Evolutionary conservation across 2,888 invertebrate genomes (phyloP).

Genomic region (Germaria angustata): DNA sequence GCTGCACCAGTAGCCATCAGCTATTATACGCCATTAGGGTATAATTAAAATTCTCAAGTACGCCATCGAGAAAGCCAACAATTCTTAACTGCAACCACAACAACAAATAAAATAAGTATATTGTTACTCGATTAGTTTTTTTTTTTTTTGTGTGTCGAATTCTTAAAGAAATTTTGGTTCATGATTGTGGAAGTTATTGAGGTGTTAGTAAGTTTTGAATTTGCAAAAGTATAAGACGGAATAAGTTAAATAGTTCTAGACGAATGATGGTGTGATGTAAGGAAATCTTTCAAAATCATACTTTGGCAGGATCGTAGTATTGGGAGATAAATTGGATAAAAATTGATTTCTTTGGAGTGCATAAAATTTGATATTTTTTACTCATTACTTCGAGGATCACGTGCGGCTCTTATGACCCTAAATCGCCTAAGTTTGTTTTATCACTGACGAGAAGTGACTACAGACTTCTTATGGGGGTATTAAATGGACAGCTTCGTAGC

Average conservation of each 20-base stretch:
- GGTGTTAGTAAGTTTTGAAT: background rate
- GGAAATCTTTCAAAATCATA: background rate
- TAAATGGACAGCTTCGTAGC: too few species aligned
- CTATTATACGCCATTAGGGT: slow-evolving; percentile 77
- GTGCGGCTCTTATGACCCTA: too few species aligned
- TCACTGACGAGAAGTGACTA: too few species aligned
- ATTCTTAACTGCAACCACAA: slow-evolving; percentile 28
- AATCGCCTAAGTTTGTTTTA: too few species aligned
- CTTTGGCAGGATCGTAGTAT: background rate
- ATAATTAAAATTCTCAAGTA: slow-evolving; percentile 78
- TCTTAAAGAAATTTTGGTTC: slow-evolving; percentile 49
- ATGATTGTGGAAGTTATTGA: slow-evolving; percentile 58
- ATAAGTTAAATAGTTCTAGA: background rate
- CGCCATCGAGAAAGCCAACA: slow-evolving; percentile 55
- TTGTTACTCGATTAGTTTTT: background rate
- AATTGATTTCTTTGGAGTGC: too few species aligned
- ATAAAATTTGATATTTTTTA: too few species aligned
- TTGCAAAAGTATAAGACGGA: too few species aligned
- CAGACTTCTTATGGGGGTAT: too few species aligned
- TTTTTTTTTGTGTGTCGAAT: too few species aligned
- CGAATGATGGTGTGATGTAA: background rate
- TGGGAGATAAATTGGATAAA: too few species aligned
- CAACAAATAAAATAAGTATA: slow-evolving; percentile 37
- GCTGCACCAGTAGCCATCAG: slow-evolving; percentile 67
- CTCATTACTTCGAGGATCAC: too few species aligned